These are phyloP conservation scores for Neodiprion virginianus DNA, from an alignment of 1,140 invertebrate genomes.

Conservation along the genomic window DNA sequence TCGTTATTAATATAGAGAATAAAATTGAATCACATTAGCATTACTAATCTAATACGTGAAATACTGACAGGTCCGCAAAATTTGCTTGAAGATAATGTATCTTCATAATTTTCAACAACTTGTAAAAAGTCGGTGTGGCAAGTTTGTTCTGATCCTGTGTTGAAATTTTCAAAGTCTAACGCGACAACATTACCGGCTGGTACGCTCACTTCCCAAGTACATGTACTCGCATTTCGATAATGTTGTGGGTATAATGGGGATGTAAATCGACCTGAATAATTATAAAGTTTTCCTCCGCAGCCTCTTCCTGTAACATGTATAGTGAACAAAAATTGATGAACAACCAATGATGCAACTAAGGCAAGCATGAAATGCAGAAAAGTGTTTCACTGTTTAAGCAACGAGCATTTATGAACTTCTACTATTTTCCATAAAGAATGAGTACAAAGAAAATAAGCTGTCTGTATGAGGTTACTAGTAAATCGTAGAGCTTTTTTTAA, in stretches of 20 bases:
- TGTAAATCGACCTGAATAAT: conserved; percentile 74
- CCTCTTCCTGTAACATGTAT: conserved; percentile 63
- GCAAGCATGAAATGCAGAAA: background rate
- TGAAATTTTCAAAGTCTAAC: conserved; percentile 69
- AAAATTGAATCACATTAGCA: background rate
- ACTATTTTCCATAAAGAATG: no score
- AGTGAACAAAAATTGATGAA: background rate
- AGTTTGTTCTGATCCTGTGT: conserved; percentile 65
- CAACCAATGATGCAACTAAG: no score
- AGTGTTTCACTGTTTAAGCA: background rate
- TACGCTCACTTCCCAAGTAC: conserved; percentile 76
- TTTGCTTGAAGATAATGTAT: conserved; percentile 42
- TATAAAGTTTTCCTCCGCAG: conserved; percentile 80
- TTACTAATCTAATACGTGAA: background rate
- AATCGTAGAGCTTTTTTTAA: conserved; percentile 9
- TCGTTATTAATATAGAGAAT: background rate
- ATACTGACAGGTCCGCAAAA: conserved; percentile 66
- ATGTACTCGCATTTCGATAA: conserved; percentile 67
- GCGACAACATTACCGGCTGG: conserved; percentile 66
- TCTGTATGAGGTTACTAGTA: conserved; percentile 5
- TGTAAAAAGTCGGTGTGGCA: conserved; percentile 72
- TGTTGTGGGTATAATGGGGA: conserved; percentile 79
- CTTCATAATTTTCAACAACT: conserved; percentile 56
- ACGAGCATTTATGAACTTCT: no score
- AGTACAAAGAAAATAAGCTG: conserved; percentile 7